Base-by-base conservation (phyloP, 2,888 invertebrate genomes). In the Drosophila emarginata region DNA sequence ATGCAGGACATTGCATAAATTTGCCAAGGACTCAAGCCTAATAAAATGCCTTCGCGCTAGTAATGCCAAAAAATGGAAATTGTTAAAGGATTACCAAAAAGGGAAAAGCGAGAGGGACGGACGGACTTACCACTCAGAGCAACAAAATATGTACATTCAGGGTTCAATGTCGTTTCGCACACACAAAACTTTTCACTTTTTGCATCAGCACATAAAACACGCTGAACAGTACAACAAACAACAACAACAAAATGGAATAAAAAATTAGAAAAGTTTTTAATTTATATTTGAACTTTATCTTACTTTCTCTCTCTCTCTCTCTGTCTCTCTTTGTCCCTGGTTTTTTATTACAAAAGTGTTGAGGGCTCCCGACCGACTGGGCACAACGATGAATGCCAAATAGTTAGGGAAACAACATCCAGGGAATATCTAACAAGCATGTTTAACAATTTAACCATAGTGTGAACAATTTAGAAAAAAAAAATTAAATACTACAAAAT, bases 191-290 rank as follows among this genome's bases (percentile, higher is more conserved):
- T 89, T 89, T 77, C 80, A 84, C 87, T 89, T 89, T 89, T 89
- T 89, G 86, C 81, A 81, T 77, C 72, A 70, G 45, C 45, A 45
- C 45, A 45, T 45, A 45, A 45, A 45, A 54, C 76, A 60, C 64
- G 26, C 4, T 5, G 26, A 26, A 5, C 26, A 26, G 26, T 26
- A 67, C 63, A 53, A 61, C 32, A 61, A 74, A 66, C 64, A 76
- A 64, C 32, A 76, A 66, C 32, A 64, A 36, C 40, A 57, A 50
- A 21, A 53, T 37, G 51, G 53, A 68, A 65, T 72, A 78, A 89
- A 87, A 88, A 86, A 89, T 87, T 82, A 77, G 80, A 87, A 91
- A 91, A 91, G 83, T 91, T 91, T 90, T 88, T 90, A 91, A 91
- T 91, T 91, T 91, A 90, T 91, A 90, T 89, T 88, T 85, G 88